A percentile compares a stretch with the other conserved stretches of the same genome.
Conservation (phyloP, 2,888 invertebrate genomes). For the Mamestra brassicae region DNA sequence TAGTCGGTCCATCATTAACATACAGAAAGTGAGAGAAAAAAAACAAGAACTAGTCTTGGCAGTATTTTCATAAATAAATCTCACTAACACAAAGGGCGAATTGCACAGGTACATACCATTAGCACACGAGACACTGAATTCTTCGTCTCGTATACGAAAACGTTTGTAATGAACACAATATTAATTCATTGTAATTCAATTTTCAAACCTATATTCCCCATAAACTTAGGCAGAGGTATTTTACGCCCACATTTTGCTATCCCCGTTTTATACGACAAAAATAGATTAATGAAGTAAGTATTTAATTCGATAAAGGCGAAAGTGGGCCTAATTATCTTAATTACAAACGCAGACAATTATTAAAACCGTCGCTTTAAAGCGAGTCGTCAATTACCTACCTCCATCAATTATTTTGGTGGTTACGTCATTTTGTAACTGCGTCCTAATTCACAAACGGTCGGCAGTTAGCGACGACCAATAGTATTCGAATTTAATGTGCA, state of each 20-base stretch:
- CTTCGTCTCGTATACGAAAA: not conserved
- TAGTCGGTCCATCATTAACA: not conserved
- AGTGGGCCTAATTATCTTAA: conserved; percentile 34
- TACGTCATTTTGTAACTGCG: conserved; percentile 39
- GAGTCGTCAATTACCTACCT: conserved; percentile 41
- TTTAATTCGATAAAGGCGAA: conserved; percentile 8
- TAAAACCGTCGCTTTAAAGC: conserved; percentile 13
- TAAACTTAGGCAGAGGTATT: not conserved
- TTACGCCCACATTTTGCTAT: not conserved
- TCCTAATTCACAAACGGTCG: conserved; percentile 44
- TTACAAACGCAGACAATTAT: conserved; percentile 8
- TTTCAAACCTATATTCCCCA: not conserved
- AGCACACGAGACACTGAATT: not conserved
- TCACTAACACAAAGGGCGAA: too few species aligned
- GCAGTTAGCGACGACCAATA: conserved; percentile 28
- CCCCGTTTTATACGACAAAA: conserved; percentile 1
- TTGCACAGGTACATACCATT: too few species aligned
- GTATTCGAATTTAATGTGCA: conserved; percentile 48
- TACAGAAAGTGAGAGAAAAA: too few species aligned
- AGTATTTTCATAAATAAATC: too few species aligned
- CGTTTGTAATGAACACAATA: not conserved
- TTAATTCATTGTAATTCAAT: not conserved
- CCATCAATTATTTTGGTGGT: conserved; percentile 25
- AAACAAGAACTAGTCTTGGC: too few species aligned
- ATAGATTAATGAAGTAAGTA: not conserved